Conservation (phyloP, 2,113 vertebrate species). For the Macaca mulatta region DNA sequence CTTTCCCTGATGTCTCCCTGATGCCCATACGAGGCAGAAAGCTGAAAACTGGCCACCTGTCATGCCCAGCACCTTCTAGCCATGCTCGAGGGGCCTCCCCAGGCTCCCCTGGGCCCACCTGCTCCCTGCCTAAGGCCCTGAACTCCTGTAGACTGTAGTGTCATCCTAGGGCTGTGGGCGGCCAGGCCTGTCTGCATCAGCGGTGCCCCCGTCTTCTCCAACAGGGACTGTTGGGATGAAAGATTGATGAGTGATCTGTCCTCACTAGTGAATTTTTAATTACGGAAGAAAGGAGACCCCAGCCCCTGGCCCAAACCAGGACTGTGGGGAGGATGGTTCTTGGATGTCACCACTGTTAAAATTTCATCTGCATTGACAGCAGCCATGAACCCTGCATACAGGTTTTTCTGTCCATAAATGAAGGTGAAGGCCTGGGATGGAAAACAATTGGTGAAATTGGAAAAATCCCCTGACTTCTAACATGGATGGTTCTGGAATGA, state of each 20-base stretch:
- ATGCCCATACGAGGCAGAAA: neutral
- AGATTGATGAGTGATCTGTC: conserved; percentile 82
- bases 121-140: neutral
- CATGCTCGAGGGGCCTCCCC: accelerated
- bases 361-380: conserved; percentile 48
- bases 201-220: neutral
- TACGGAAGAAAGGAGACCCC: conserved; percentile 79
- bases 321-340: conserved; percentile 52
- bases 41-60: neutral
- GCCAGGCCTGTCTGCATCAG: neutral
- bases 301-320: conserved; percentile 62
- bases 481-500: neutral
- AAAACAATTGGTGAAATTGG: neutral
- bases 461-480: neutral
- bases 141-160: neutral
- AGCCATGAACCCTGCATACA: neutral
- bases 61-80: neutral
- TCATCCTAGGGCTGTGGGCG: neutral
- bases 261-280: conserved; percentile 83
- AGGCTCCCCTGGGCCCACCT: neutral
- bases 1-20: neutral
- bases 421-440: neutral
- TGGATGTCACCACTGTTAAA: conserved; percentile 73
- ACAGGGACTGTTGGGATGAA: conserved; percentile 61
- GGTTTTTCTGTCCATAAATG: neutral